Conservation (phyloP, 1,140 invertebrate species). For the Cardiocondyla obscurior region DNA sequence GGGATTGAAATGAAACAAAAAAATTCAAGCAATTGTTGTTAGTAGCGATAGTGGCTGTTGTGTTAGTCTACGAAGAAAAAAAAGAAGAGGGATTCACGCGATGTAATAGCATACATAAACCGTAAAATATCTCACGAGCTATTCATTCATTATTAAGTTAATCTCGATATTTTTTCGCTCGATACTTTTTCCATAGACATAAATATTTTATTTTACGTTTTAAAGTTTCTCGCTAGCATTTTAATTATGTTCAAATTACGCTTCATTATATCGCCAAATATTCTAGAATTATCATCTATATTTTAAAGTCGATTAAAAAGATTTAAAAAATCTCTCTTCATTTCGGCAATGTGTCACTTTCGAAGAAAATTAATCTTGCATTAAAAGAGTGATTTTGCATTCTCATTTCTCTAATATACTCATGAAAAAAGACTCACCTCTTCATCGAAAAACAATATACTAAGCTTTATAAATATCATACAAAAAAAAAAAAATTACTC, state of each 20-base stretch:
- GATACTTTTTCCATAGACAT: not conserved
- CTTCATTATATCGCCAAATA: too few relatives aligned
- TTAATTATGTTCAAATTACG: not conserved
- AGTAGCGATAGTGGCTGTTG: constrained; percentile 68
- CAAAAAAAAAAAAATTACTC: not conserved
- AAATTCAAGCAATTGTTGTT: constrained; percentile 77
- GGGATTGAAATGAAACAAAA: constrained; percentile 80
- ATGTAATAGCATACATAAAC: not conserved
- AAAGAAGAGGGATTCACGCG: not conserved
- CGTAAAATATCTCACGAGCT: not conserved
- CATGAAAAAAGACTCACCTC: not conserved
- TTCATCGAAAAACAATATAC: not conserved
- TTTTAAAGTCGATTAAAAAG: not conserved
- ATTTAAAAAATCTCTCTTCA: not conserved
- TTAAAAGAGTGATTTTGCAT: not conserved
- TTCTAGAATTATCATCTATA: not conserved
- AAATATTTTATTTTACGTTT: not conserved
- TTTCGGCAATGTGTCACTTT: not conserved
- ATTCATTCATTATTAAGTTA: not conserved
- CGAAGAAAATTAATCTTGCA: not conserved
- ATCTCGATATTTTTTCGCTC: not conserved
- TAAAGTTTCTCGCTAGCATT: not conserved
- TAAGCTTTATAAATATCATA: not conserved
- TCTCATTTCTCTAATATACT: not conserved
- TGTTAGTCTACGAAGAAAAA: constrained; percentile 28